Conservation (phyloP, 2,888 invertebrate species). For the Zygaena filipendulae region DNA sequence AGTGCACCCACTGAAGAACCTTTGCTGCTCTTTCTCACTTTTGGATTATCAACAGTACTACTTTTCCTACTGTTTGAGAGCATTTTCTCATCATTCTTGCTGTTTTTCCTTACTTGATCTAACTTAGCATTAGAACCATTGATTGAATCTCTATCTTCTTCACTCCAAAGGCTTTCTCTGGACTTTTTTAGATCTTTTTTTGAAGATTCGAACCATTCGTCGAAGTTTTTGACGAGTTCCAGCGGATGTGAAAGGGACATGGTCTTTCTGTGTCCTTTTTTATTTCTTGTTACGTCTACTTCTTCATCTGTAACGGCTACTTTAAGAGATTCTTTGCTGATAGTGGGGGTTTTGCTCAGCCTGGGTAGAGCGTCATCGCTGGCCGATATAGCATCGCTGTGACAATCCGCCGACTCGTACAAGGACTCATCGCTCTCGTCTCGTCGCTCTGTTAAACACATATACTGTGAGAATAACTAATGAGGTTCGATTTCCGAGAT, state of each 20-base stretch:
- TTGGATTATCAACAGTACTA: conserved; percentile 40
- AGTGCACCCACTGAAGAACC: conserved; percentile 53
- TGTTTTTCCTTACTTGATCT: conserved; percentile 45
- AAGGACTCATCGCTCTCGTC: conserved; percentile 62
- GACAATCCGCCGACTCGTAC: conserved; percentile 59
- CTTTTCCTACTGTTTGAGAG: conserved; percentile 37
- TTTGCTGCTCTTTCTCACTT: conserved; percentile 50
- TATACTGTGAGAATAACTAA: background rate
- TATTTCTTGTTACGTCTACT: conserved; percentile 34
- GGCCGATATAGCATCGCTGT: conserved; percentile 54
- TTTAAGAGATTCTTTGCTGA: conserved; percentile 59
- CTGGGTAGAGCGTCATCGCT: conserved; percentile 52
- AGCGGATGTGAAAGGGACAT: conserved; percentile 60
- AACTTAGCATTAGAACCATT: conserved; percentile 45
- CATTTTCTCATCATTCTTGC: conserved; percentile 49
- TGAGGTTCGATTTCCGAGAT: conserved; percentile 12
- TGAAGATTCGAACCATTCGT: conserved; percentile 53
- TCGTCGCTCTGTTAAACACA: conserved; percentile 46
- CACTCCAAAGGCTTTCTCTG: conserved; percentile 59
- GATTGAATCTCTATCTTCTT: conserved; percentile 55
- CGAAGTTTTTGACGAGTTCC: conserved; percentile 55
- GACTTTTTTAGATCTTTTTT: conserved; percentile 54
- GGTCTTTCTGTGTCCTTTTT: conserved; percentile 56
- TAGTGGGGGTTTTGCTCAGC: conserved; percentile 47
- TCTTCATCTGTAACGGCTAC: conserved; percentile 59